Conservation (phyloP, 2,888 invertebrate genomes). For the Malthinus seriepunctatus region DNA sequence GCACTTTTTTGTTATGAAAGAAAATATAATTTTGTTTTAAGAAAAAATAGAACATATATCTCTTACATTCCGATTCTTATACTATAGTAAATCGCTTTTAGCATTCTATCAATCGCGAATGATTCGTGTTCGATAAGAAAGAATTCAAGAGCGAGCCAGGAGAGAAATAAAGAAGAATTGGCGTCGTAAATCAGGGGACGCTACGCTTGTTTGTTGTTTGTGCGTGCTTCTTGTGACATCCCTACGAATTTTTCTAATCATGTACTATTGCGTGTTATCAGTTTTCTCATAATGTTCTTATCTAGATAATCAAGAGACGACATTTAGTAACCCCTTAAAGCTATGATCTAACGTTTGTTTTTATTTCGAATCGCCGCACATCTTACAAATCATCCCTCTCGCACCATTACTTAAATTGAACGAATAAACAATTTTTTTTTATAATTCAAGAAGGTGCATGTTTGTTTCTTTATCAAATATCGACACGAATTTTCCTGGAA, state of each 20-base stretch:
- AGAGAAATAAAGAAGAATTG: conserved; percentile 58
- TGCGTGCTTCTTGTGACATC: conserved; percentile 47
- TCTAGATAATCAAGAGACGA: conserved; percentile 14
- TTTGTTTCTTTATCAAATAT: conserved; percentile 38
- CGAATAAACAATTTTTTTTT: not conserved
- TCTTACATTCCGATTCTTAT: not conserved
- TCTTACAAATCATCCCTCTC: not conserved
- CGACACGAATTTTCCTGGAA: conserved; percentile 42
- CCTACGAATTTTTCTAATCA: conserved; percentile 50
- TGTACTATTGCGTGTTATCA: conserved; percentile 47
- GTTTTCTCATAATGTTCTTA: conserved; percentile 14
- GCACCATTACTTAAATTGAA: not conserved
- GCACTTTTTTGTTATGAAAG: not conserved
- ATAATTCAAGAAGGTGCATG: conserved; percentile 27
- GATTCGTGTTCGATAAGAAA: conserved; percentile 51
- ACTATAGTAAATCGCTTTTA: conserved; percentile 38
- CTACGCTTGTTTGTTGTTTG: conserved; percentile 49
- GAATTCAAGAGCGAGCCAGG: conserved; percentile 48
- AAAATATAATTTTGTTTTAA: not conserved
- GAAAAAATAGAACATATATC: not conserved
- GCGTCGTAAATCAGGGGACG: conserved; percentile 53
- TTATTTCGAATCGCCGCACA: too few relatives aligned
- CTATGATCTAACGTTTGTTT: not conserved
- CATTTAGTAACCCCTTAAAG: not conserved
- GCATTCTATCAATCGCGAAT: conserved; percentile 42